These are phyloP conservation scores for Sciaenops ocellatus DNA, from an alignment of 2,797 vertebrate species.

Conservation along the genomic window DNA sequence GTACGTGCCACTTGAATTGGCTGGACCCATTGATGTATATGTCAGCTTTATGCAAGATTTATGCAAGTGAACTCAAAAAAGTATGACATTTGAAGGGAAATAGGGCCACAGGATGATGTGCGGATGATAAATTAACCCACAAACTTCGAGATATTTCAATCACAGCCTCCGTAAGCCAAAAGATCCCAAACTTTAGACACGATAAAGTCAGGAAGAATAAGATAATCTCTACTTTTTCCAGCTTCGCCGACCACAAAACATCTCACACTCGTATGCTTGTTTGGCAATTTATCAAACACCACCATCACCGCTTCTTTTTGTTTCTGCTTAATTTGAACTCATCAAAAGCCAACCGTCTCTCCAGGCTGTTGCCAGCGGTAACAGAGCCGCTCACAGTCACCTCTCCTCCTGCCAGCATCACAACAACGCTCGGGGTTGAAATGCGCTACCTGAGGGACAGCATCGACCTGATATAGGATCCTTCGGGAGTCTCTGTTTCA, in stretches of 20 bases:
- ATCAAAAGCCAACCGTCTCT: not conserved
- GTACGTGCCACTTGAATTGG: constrained; percentile 13
- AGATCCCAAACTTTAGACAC: not conserved
- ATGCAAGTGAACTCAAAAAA: constrained; percentile 31
- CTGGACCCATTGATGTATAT: not conserved
- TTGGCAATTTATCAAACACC: no score
- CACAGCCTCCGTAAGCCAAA: not conserved
- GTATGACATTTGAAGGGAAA: constrained; percentile 15
- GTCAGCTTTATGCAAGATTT: constrained; percentile 52
- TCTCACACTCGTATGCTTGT: not conserved
- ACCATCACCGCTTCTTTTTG: not conserved
- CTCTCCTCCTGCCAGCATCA: not conserved
- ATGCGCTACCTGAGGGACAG: not conserved
- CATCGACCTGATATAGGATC: constrained; percentile 16
- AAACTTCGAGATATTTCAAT: not conserved
- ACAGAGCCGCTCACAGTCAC: constrained; percentile 6
- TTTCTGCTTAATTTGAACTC: not conserved
- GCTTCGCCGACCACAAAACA: not conserved
- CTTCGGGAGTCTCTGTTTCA: not conserved
- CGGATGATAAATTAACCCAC: not conserved
- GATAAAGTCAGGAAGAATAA: not conserved
- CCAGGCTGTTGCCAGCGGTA: constrained; percentile 2
- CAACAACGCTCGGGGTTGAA: constrained; percentile 13
- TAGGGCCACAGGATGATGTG: constrained; percentile 9
- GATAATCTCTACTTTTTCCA: not conserved